These are phyloP conservation scores for Diarsia mendica DNA, from an alignment of 2,888 invertebrate genomes.

Conservation along the genomic window DNA sequence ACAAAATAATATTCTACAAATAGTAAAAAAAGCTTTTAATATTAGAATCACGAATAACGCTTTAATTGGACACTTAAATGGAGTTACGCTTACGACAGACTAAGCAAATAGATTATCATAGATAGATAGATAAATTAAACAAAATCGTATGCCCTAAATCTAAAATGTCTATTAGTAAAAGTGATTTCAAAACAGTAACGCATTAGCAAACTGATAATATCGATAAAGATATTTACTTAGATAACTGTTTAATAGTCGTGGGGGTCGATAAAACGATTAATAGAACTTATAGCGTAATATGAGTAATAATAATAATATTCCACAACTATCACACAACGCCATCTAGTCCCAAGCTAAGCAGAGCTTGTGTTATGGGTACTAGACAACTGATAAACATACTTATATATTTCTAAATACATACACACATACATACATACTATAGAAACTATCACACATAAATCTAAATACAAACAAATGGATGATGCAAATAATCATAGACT, in stretches of 20 bases:
- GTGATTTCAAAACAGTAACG: conserved; percentile 41
- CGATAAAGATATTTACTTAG: conserved; percentile 40
- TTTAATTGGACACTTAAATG: conserved; percentile 29
- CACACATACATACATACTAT: no score
- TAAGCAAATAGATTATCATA: conserved; percentile 34
- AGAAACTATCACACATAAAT: not conserved
- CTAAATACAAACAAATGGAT: not conserved
- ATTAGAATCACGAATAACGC: conserved; percentile 11
- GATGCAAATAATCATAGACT: not conserved
- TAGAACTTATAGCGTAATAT: not conserved
- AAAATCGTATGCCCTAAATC: conserved; percentile 49
- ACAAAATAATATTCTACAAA: conserved; percentile 15
- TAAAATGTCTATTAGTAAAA: conserved; percentile 29
- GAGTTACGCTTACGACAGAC: conserved; percentile 32
- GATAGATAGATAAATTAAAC: conserved; percentile 35
- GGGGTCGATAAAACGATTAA: not conserved
- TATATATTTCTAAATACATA: no score
- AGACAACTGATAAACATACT: no score
- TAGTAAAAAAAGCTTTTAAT: conserved; percentile 14
- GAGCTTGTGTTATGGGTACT: no score
- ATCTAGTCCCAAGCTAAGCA: no score
- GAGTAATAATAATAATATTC: no score
- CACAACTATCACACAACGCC: no score
- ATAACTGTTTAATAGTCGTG: conserved; percentile 12
- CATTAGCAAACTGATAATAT: conserved; percentile 37